Evolutionary conservation across 1,140 invertebrate genomes (phyloP), one percentile per base, ranked within the genome.

Genomic region (Drosophila arawakana): DNA sequence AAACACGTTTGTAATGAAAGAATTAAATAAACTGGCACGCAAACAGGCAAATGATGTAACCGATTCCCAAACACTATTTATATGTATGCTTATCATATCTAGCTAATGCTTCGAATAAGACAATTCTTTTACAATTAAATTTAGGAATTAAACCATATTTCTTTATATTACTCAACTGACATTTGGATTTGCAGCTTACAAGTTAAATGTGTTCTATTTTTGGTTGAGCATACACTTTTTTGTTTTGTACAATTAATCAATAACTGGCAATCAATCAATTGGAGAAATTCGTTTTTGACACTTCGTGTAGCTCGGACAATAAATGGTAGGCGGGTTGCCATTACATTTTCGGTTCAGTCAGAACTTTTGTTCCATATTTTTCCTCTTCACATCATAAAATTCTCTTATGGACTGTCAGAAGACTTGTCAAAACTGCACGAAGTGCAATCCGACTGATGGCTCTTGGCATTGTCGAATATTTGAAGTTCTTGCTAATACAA

Each of bases 1-100:
- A 69, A 79, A 63, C 80, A 82, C 65, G 66, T 82, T 72, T 70
- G 66, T 3, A 88, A 80, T 83, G 84, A 83, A 89, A 80, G 77
- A 86, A 86, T 83, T 80, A 80, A 86, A 89, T 86, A 81, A 83
- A 72, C 54, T 25, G 47, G 60, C 84, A 86, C 83, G 83, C 84
- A 73, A 89, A 55, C 50, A 41, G 58, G 46, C 62, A 54, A 73
- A 63, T 77, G 62, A 74, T 74, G 58, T 74, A 74, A 74, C 58
- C 72, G 35, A 54, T 60, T 46, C 41, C 30, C 2, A 25, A 69
- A 39, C 47, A 39, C 49, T 35, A 18, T 66, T 35, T 46, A 15
- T 44, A 25, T 49, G 7, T 3, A 50, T 21, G 54, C 21, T 43
- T 25, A 63, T 47, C 25, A 63, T 18, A 34, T 25, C 13, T 15